Conservation (phyloP, 2,888 invertebrate species). For the Cataglyphis livida region DNA sequence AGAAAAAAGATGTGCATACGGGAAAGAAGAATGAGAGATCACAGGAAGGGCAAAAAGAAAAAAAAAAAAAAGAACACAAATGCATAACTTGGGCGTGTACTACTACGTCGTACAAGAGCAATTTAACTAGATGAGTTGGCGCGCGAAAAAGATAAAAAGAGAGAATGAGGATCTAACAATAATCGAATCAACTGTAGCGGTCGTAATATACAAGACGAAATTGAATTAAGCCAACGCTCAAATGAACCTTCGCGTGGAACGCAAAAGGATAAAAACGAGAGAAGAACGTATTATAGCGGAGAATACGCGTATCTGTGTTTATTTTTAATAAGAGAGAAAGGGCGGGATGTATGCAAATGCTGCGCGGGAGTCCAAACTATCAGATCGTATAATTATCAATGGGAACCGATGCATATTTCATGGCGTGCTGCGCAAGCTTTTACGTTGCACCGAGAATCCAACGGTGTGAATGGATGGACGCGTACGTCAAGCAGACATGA, state of each 20-base stretch:
- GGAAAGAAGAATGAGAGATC: background rate
- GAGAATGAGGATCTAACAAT: background rate
- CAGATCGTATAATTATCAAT: constrained; percentile 73
- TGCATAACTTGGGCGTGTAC: background rate
- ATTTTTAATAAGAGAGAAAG: constrained; percentile 52
- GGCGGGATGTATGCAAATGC: constrained; percentile 1
- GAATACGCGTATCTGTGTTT: constrained; percentile 13
- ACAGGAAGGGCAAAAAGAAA: background rate
- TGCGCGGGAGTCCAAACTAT: constrained; percentile 57
- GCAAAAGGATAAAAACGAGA: constrained; percentile 6
- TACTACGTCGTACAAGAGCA: background rate
- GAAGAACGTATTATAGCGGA: background rate
- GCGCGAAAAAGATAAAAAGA: background rate
- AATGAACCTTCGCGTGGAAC: background rate
- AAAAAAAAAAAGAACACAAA: background rate
- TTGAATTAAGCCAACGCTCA: constrained; percentile 32
- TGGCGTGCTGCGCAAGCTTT: constrained; percentile 66
- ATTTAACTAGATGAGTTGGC: constrained; percentile 33
- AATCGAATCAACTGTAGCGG: constrained; percentile 6
- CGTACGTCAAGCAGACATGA: constrained; percentile 56
- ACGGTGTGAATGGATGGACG: constrained; percentile 70
- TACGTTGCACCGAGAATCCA: constrained; percentile 52
- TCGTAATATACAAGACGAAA: constrained; percentile 9
- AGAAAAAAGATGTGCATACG: background rate
- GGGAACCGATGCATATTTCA: constrained; percentile 73